Conservation (phyloP, 1,140 invertebrate genomes). For the Aphidius gifuensis region DNA sequence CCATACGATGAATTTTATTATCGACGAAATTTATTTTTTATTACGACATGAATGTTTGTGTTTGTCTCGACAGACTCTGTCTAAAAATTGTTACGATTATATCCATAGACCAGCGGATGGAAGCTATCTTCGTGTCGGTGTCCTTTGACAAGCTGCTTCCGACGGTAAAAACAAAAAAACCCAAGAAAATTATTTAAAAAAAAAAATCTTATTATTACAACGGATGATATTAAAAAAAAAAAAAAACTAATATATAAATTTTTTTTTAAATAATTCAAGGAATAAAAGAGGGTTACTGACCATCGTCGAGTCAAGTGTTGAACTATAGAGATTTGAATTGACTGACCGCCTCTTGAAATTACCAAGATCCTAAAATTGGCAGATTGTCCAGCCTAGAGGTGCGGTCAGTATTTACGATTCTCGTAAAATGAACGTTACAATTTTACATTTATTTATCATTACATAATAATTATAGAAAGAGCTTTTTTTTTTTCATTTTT, state of each 20-base stretch:
- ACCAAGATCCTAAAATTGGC: conserved; percentile 25
- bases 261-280: too few species aligned
- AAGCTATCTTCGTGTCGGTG: conserved; percentile 1
- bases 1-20: conserved; percentile 28
- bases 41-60: conserved; percentile 28
- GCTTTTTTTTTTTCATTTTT: too few species aligned
- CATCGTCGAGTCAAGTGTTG: too few species aligned
- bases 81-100: background rate
- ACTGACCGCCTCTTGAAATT: conserved; percentile 20
- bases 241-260: too few species aligned
- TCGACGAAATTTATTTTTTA: conserved; percentile 23
- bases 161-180: background rate
- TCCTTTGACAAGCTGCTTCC: conserved; percentile 5
- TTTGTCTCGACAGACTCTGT: conserved; percentile 6
- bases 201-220: too few species aligned
- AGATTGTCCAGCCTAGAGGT: conserved; percentile 25
- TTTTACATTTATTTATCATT: background rate
- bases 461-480: too few species aligned
- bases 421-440: conserved; percentile 12
- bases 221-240: too few species aligned
- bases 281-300: too few species aligned
- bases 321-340: too few species aligned
- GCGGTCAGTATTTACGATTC: conserved; percentile 25
- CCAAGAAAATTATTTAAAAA: background rate
- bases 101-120: background rate